phyloP scores from a whole-genome alignment of 2,797 vertebrate species.

The Pseudochaenichthys georgianus region DNA sequence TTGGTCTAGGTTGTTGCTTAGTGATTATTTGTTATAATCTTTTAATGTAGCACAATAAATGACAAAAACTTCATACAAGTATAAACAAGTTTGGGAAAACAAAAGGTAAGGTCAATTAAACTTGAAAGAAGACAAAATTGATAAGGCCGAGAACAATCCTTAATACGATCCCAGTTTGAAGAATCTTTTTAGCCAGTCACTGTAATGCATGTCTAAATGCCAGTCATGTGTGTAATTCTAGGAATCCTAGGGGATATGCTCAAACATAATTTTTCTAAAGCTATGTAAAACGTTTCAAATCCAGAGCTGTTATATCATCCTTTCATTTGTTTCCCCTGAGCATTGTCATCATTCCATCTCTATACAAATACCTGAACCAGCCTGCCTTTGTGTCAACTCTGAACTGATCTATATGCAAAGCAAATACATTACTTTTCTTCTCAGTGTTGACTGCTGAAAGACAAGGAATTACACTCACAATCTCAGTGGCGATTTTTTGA shows the following conservation, averaged over 20 bases:
- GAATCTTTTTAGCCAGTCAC: not conserved
- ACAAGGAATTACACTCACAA: conserved; percentile 84
- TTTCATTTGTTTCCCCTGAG: conserved; percentile 54
- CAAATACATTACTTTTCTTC: conserved; percentile 23
- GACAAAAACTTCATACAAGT: not conserved
- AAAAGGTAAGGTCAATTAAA: not conserved
- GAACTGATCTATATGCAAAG: conserved; percentile 35
- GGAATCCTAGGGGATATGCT: conserved; percentile 1
- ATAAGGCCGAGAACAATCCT: not conserved
- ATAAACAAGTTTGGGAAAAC: not conserved
- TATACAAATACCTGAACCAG: conserved; percentile 53
- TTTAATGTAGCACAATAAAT: not conserved
- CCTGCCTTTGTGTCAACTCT: conserved; percentile 45
- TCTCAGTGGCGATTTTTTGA: conserved; percentile 87
- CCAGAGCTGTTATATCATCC: conserved; percentile 28
- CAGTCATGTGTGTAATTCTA: not conserved
- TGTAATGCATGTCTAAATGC: conserved; percentile 2
- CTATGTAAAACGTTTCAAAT: conserved; percentile 25
- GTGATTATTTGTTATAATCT: not conserved
- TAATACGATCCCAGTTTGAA: not conserved
- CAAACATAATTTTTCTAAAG: conserved; percentile 28
- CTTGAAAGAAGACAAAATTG: too few species aligned
- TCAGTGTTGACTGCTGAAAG: conserved; percentile 39
- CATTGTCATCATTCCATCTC: conserved; percentile 59
- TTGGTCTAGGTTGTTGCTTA: not conserved